Evolutionary conservation across 2,797 vertebrate species (phyloP).

Genomic region (Acestrorhynchus altus): DNA sequence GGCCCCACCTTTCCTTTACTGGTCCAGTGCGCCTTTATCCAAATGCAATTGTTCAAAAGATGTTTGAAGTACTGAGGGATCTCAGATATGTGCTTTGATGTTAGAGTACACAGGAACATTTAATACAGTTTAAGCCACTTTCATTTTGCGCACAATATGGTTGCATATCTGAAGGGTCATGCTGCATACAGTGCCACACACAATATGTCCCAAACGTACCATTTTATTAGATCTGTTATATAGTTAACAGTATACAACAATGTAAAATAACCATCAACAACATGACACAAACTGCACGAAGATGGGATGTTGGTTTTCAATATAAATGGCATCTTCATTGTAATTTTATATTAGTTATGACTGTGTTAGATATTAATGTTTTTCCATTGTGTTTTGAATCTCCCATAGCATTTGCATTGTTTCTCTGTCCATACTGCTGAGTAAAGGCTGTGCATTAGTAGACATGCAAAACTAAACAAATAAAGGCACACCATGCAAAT

Average conservation of each 20-base stretch:
- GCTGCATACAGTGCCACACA: background rate
- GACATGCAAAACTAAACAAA: conserved; percentile 70
- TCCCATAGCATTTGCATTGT: conserved; percentile 65
- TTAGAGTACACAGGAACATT: background rate
- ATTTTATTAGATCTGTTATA: no score
- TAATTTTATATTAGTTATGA: background rate
- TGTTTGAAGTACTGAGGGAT: background rate
- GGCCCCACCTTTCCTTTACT: conserved; percentile 5
- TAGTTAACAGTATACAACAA: background rate
- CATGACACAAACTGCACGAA: background rate
- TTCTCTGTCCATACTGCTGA: conserved; percentile 50
- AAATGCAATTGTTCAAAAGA: background rate
- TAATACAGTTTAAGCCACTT: background rate
- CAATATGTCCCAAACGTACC: background rate
- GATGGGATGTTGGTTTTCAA: no score
- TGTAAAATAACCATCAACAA: background rate
- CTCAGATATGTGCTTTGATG: background rate
- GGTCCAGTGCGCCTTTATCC: background rate
- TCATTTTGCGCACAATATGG: background rate
- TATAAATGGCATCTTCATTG: background rate
- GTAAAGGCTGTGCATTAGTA: conserved; percentile 41
- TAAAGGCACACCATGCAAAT: conserved; percentile 68
- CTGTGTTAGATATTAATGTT: background rate
- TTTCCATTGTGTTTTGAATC: conserved; percentile 34
- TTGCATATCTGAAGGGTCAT: background rate